Base-by-base conservation (phyloP, 2,113 vertebrate genomes). In the Cryptotis parvus region DNA sequence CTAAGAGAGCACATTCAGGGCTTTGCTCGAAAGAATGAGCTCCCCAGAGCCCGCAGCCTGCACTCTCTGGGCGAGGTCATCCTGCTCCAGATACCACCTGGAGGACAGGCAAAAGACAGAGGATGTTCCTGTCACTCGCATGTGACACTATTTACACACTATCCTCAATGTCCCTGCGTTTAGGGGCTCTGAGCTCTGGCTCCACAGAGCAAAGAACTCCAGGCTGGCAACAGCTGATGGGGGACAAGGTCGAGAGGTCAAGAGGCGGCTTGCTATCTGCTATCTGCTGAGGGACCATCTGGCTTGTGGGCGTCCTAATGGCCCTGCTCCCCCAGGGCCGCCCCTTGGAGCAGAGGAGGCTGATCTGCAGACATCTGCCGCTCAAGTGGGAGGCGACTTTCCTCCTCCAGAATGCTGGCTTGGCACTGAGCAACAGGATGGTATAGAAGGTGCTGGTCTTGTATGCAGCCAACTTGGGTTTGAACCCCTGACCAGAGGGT, bases 301-400 rank as follows among this genome's bases (percentile, higher is more conserved):
- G 96, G 96, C 93, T 66, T 66, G 37, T 70, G 91, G 76, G 33
- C 63, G 93, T 69, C 65, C 83, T 95, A 75, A 96, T 75, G 65
- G 91, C 37, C 83, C 68, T 37, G 10, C 85, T 81, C 69, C 84
- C 73, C 65, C 35, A 68, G 78, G 84, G 85, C 82, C n/a, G 89
- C 86, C 94, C 52, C 63, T 65, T 3, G 27, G 63, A n/a, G 29
- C n/a, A 29, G 92, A 72, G 31, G 74, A 52, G 73, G 9, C 27
- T 65, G 26, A 12, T 65, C 26, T 29, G 10, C 8, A 58, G 18
- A 58, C 24, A 6, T 24, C 18, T 58, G 55, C 22, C 6, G 55
- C 55, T 58, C 55, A 4, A 65, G 94, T 84, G 87, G 80, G 61
- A 68, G 89, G 89, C 69, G 81, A 72, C 84, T 77, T 11, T 83